These are phyloP conservation scores for Eupsilia transversa DNA, from an alignment of 2,888 invertebrate genomes.

Conservation along the genomic window DNA sequence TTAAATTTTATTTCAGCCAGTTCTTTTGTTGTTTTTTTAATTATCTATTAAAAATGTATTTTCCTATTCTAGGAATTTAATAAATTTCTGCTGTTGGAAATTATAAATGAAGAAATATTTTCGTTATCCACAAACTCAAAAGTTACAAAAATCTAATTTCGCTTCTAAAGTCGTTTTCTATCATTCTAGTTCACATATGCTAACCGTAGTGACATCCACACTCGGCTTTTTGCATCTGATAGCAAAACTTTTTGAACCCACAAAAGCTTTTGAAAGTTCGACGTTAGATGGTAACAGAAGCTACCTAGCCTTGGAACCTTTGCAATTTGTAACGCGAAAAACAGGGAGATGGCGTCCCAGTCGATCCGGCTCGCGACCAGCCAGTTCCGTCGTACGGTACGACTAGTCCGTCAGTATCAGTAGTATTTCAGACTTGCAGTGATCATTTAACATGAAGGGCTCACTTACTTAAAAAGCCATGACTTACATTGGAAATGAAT, in stretches of 20 bases:
- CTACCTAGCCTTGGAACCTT: not conserved
- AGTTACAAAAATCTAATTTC: not conserved
- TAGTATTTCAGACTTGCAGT: not conserved
- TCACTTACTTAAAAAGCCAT: not conserved
- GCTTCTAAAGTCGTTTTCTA: not conserved
- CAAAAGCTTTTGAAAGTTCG: constrained; percentile 13
- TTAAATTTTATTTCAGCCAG: not conserved
- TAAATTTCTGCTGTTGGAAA: not conserved
- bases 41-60: no score
- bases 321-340: not conserved
- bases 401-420: not conserved
- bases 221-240: not conserved
- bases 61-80: not conserved
- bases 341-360: constrained; percentile 37
- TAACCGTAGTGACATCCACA: constrained; percentile 40
- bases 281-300: constrained; percentile 36
- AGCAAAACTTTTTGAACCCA: not conserved
- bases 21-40: not conserved
- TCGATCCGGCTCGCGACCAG: not conserved
- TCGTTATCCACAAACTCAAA: not conserved
- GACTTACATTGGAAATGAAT: not conserved
- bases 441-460: not conserved
- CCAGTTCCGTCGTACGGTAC: not conserved
- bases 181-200: not conserved
- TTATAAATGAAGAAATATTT: no score